Evolutionary conservation across 2,888 invertebrate species (phyloP).

Genomic region (Podotricha telesiphe): DNA sequence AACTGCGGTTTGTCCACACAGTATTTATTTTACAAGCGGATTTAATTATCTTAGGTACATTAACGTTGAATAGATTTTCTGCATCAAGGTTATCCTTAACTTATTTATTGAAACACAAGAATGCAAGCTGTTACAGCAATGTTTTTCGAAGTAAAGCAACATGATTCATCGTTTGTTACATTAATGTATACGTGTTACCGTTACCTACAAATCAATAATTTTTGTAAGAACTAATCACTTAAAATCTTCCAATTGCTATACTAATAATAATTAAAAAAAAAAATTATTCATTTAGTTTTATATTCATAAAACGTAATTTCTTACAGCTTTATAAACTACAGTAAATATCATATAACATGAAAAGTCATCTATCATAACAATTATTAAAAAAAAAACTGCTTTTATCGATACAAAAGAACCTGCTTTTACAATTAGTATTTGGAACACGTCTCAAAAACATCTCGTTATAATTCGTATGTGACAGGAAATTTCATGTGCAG

Average conservation of each 20-base stretch:
- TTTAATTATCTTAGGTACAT: constrained; percentile 27
- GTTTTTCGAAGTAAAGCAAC: background rate
- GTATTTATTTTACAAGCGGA: constrained; percentile 33
- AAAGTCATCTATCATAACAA: background rate
- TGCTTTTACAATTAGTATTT: background rate
- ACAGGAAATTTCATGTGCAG: constrained; percentile 52
- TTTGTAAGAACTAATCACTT: background rate
- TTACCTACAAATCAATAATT: background rate
- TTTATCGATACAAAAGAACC: background rate
- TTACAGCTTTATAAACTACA: too few relatives aligned
- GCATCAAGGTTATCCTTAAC: background rate
- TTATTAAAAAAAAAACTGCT: background rate
- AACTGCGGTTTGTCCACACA: constrained; percentile 32
- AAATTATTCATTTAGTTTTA: background rate
- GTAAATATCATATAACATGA: too few relatives aligned
- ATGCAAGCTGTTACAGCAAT: background rate
- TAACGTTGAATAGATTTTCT: constrained; percentile 1
- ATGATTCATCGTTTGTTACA: background rate
- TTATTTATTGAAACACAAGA: background rate
- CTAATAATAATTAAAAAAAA: too few relatives aligned
- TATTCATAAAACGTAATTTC: too few relatives aligned
- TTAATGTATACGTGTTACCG: background rate
- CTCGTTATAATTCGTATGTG: constrained; percentile 34
- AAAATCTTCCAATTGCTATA: background rate
- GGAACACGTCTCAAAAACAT: constrained; percentile 17